phyloP scores from a whole-genome alignment of 2,888 invertebrate species.

The Lagria hirta region DNA sequence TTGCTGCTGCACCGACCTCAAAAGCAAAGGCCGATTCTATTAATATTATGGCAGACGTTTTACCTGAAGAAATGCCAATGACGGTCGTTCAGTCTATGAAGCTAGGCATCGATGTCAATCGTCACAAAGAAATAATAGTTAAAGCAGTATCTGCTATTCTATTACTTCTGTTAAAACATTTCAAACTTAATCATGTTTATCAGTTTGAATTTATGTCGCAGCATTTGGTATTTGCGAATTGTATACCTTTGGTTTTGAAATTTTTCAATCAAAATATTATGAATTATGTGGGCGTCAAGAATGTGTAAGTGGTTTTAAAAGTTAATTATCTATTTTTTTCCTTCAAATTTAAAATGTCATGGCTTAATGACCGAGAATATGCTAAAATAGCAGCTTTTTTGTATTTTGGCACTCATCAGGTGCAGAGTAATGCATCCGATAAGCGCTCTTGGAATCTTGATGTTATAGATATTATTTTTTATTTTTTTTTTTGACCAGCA shows the following conservation, averaged over 20 bases:
- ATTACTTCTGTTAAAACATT: slow-evolving; percentile 23
- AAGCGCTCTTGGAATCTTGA: too few species aligned
- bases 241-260: neutral
- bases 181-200: slow-evolving; percentile 25
- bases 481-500: slow-evolving; percentile 4
- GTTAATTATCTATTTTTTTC: too few species aligned
- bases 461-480: too few species aligned
- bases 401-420: too few species aligned
- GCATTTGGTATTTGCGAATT: slow-evolving; percentile 3
- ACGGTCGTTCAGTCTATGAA: neutral
- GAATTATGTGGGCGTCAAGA: too few species aligned
- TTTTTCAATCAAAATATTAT: slow-evolving; percentile 1
- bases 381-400: too few species aligned
- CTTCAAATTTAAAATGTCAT: too few species aligned
- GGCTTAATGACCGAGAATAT: too few species aligned
- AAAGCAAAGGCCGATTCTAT: slow-evolving; percentile 97
- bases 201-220: slow-evolving; percentile 22
- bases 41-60: slow-evolving; percentile 95
- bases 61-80: slow-evolving; percentile 99
- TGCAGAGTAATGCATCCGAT: too few species aligned
- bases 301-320: too few species aligned
- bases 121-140: slow-evolving; percentile 20
- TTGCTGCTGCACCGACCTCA: slow-evolving; percentile 99
- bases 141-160: slow-evolving; percentile 24
- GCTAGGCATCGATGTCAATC: slow-evolving; percentile 2